Conservation (phyloP, 2,113 vertebrate genomes). For the Strigops habroptila region DNA sequence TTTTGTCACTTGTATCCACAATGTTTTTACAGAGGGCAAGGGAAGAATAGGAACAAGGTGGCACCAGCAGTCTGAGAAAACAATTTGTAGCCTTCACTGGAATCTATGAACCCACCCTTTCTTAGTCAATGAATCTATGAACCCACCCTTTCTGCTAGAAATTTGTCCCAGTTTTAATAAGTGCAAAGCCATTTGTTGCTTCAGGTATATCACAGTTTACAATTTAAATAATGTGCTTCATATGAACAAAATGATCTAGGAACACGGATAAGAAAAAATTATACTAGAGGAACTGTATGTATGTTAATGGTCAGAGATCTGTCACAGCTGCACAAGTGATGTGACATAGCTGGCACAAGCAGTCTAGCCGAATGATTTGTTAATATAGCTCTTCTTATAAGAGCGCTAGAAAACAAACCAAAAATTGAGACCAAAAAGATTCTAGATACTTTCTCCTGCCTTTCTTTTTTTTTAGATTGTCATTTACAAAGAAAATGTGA, state of each 20-base stretch:
- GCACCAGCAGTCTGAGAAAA: background rate
- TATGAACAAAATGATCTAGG: background rate
- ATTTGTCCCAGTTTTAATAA: background rate
- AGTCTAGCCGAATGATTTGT: background rate
- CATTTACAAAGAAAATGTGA: background rate
- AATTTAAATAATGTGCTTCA: background rate
- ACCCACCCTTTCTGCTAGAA: background rate
- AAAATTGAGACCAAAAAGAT: background rate
- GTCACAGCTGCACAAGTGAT: background rate
- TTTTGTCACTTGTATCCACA: background rate
- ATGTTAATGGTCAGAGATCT: background rate
- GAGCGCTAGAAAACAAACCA: background rate
- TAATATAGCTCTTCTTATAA: background rate
- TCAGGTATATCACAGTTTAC: background rate
- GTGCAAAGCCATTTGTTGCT: background rate
- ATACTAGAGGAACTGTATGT: background rate
- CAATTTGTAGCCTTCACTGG: background rate
- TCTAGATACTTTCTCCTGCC: background rate
- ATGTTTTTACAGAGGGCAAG: background rate
- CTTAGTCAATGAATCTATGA: background rate
- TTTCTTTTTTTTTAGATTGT: background rate
- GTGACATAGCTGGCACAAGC: background rate
- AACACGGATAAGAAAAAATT: background rate
- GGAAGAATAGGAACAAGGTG: background rate
- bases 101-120: background rate